These are phyloP conservation scores for Tapirus terrestris DNA, from an alignment of 2,113 vertebrate genomes.

Conservation along the genomic window DNA sequence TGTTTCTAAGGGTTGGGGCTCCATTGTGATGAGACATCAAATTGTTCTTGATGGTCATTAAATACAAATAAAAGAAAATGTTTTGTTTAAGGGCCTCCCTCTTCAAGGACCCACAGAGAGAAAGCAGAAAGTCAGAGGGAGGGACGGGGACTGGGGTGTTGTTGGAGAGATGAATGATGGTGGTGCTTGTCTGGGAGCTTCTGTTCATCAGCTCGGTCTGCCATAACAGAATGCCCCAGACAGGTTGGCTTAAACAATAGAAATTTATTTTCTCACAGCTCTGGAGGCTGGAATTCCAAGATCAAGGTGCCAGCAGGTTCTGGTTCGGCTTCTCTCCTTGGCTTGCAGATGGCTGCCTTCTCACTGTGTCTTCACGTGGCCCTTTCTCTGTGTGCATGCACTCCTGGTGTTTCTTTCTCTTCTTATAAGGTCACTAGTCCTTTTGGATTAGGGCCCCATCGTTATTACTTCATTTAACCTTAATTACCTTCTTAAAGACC, in stretches of 20 bases:
- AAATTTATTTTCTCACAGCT: neutral
- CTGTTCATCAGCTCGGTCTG: rapidly evolving
- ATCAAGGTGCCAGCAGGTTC: neutral
- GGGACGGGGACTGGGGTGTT: rapidly evolving
- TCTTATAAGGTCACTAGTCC: neutral
- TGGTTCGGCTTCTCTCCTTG: neutral
- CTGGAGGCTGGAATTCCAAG: neutral
- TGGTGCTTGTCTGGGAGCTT: neutral
- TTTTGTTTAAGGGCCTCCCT: neutral
- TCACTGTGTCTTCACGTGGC: neutral
- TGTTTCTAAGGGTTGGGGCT: neutral
- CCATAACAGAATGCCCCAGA: neutral
- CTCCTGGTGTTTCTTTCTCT: neutral
- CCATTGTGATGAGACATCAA: neutral
- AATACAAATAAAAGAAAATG: neutral
- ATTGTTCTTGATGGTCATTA: constrained; percentile 7
- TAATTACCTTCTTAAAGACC: neutral
- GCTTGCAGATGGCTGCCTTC: neutral
- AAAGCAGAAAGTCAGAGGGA: neutral
- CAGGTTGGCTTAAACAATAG: neutral
- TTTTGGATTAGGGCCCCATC: neutral
- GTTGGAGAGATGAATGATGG: rapidly evolving
- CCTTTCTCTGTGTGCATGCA: neutral
- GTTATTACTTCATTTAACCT: neutral
- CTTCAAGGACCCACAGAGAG: neutral